phyloP scores from a whole-genome alignment of 2,888 invertebrate genomes.

The Diarsia brunnea region DNA sequence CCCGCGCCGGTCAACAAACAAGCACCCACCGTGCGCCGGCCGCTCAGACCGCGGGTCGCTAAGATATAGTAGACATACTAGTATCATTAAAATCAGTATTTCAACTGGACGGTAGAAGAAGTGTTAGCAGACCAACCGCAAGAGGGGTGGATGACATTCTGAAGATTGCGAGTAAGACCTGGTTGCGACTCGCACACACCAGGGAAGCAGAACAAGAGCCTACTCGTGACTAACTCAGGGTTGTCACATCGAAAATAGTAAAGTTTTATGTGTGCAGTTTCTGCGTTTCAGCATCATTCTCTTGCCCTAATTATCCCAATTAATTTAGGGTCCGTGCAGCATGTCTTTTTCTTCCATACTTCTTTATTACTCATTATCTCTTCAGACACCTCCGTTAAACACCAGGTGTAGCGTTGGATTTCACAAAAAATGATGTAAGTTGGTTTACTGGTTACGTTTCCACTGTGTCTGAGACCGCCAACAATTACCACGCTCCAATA shows the following conservation, averaged over 20 bases:
- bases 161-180: neutral
- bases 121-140: neutral
- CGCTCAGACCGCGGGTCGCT: neutral
- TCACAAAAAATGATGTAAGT: too few relatives aligned
- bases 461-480: slow-evolving; percentile 8
- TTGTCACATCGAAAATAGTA: neutral
- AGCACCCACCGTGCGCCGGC: slow-evolving; percentile 31
- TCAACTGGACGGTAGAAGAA: neutral
- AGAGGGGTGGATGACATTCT: neutral
- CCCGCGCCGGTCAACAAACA: slow-evolving; percentile 54
- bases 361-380: too few relatives aligned
- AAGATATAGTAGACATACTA: slow-evolving; percentile 6
- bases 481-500: slow-evolving; percentile 58
- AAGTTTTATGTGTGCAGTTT: too few relatives aligned
- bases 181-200: neutral
- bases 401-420: too few relatives aligned
- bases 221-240: neutral
- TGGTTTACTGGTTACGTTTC: neutral
- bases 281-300: too few relatives aligned
- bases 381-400: too few relatives aligned
- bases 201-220: neutral
- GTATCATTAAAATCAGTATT: neutral
- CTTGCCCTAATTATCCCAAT: too few relatives aligned
- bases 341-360: too few relatives aligned
- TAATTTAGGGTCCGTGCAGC: too few relatives aligned